Evolutionary conservation across 2,888 invertebrate genomes (phyloP).

Genomic region (Alitta virens): DNA sequence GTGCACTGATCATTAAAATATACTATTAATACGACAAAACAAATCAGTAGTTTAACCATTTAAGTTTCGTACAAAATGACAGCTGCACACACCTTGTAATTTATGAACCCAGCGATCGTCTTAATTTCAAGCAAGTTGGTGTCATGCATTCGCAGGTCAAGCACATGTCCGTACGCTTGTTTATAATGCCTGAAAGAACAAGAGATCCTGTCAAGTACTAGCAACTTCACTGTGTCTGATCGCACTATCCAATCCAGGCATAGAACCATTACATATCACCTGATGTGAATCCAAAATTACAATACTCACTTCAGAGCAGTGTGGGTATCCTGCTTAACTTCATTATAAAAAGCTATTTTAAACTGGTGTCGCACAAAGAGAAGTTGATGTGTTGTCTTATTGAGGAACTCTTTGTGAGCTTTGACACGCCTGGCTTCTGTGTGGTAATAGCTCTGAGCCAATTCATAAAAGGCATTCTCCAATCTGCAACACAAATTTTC

Average conservation of each 20-base stretch:
- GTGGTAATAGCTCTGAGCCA: slow-evolving; percentile 89
- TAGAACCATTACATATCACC: too few species aligned
- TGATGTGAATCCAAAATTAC: too few species aligned
- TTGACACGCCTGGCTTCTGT: slow-evolving; percentile 80
- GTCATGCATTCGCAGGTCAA: slow-evolving; percentile 85
- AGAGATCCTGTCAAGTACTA: too few species aligned
- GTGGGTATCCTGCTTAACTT: slow-evolving; percentile 75
- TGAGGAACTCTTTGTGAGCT: slow-evolving; percentile 84
- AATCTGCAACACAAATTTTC: too few species aligned
- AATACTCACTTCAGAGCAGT: slow-evolving; percentile 52
- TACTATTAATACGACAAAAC: too few species aligned
- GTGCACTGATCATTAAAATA: too few species aligned
- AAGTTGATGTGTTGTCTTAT: slow-evolving; percentile 85
- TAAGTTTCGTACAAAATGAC: too few species aligned
- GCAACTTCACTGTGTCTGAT: too few species aligned
- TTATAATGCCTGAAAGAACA: slow-evolving; percentile 60
- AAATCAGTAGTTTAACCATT: too few species aligned
- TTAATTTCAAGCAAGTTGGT: slow-evolving; percentile 90
- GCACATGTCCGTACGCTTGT: slow-evolving; percentile 85
- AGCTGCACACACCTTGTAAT: slow-evolving; percentile 70
- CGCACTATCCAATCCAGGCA: too few species aligned
- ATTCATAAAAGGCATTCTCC: slow-evolving; percentile 90
- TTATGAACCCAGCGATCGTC: slow-evolving; percentile 90
- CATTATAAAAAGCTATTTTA: slow-evolving; percentile 93
- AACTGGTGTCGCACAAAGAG: slow-evolving; percentile 94